A percentile compares a stretch with the other conserved stretches of the same genome.
phyloP scores from a whole-genome alignment of 2,113 vertebrate genomes.

The Dicerorhinus sumatrensis region DNA sequence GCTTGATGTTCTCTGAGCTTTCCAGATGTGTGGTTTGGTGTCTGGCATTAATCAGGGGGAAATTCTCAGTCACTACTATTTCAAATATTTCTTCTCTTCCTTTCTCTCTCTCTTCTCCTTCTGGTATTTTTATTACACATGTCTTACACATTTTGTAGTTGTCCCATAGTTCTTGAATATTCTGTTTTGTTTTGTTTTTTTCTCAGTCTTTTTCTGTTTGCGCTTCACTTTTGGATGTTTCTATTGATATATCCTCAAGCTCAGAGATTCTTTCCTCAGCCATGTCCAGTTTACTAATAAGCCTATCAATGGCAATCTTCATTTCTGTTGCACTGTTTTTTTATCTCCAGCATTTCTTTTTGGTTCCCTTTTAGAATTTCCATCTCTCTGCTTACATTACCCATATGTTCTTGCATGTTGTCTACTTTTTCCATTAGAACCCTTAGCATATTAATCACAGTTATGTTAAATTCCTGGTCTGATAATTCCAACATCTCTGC shows the following conservation, averaged over 20 bases:
- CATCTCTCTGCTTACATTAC: not conserved
- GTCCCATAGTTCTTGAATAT: not conserved
- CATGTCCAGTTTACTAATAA: not conserved
- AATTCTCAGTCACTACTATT: not conserved
- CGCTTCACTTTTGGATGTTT: too few species aligned
- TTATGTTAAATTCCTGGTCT: not conserved
- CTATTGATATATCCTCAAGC: too few species aligned
- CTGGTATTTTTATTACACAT: not conserved
- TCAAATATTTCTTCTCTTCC: not conserved
- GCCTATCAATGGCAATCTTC: not conserved
- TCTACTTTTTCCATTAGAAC: not conserved
- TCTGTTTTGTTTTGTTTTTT: not conserved
- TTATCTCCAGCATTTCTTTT: not conserved
- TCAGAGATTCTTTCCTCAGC: too few species aligned
- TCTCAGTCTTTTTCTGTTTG: too few species aligned
- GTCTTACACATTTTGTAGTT: not conserved
- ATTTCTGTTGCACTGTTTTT: not conserved
- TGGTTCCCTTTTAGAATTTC: not conserved
- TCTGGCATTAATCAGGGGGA: not conserved
- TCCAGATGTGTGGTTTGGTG: not conserved
- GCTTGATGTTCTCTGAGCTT: not conserved
- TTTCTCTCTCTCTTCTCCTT: not conserved
- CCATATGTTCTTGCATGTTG: fast-evolving
- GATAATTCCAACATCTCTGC: not conserved
- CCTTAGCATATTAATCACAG: not conserved